phyloP scores from a whole-genome alignment of 2,113 vertebrate species.

The Rhea pennata region DNA sequence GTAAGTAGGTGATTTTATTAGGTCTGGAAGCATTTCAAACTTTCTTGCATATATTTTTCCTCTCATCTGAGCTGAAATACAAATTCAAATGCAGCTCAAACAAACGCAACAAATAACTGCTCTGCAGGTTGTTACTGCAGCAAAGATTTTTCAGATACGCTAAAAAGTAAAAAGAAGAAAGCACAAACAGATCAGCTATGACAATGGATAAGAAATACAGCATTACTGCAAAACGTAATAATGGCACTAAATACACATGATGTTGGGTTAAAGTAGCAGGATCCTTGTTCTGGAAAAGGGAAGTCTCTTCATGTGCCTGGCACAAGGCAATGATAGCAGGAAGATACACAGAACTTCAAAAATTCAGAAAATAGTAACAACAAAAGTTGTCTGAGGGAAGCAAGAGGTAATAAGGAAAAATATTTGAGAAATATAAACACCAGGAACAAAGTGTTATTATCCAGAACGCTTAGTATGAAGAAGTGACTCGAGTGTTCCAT shows the following conservation, averaged over 20 bases:
- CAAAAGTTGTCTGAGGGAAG: not conserved
- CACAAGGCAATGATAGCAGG: not conserved
- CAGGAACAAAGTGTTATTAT: not conserved
- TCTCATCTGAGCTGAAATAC: conserved; percentile 3
- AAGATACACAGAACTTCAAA: not conserved
- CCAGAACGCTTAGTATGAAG: not conserved
- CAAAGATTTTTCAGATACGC: not conserved
- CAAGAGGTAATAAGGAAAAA: not conserved
- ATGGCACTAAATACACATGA: not conserved
- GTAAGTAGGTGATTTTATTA: conserved; percentile 59
- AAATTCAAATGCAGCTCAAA: not conserved
- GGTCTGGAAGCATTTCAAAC: conserved; percentile 24
- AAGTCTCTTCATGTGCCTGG: not conserved
- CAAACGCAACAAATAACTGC: not conserved
- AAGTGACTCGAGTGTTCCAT: fast-evolving
- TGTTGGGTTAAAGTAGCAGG: not conserved
- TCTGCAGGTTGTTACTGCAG: not conserved
- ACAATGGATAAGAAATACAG: not conserved
- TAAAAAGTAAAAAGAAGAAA: not conserved
- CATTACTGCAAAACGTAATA: not conserved
- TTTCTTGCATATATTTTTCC: not conserved
- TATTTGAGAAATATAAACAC: not conserved
- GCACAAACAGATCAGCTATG: not conserved
- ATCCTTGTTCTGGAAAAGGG: not conserved
- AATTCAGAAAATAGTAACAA: not conserved